Evolutionary conservation across 1,140 invertebrate genomes (phyloP).

Genomic region (Maniola jurtina): DNA sequence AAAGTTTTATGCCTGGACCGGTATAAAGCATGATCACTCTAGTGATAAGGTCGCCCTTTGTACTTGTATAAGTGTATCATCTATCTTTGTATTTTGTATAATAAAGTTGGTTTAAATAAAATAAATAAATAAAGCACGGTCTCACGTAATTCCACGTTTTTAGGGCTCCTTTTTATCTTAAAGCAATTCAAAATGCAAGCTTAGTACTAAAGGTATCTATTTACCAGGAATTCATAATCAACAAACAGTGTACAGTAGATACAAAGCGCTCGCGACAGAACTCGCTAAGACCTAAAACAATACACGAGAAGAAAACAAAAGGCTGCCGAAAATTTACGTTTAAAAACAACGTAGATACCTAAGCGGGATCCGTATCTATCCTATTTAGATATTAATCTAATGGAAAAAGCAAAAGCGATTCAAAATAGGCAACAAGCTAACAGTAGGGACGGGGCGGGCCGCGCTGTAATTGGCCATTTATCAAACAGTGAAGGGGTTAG

Average conservation of each 20-base stretch:
- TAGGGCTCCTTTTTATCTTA: too few species aligned
- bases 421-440: conserved; percentile 78
- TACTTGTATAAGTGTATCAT: too few species aligned
- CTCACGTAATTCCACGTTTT: too few species aligned
- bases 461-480: conserved; percentile 79
- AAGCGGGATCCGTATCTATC: conserved; percentile 76
- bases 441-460: conserved; percentile 70
- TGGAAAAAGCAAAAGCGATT: conserved; percentile 78
- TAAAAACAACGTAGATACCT: conserved; percentile 77
- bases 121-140: too few species aligned
- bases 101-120: too few species aligned
- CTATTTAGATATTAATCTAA: conserved; percentile 79
- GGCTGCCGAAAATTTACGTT: conserved; percentile 68
- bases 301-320: conserved; percentile 56
- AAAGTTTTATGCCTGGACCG: too few species aligned
- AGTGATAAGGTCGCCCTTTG: too few species aligned
- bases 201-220: background rate
- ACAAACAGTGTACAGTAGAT: conserved; percentile 31
- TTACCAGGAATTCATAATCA: conserved; percentile 48
- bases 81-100: too few species aligned
- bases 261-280: conserved; percentile 45
- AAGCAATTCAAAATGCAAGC: background rate
- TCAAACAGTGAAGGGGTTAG: conserved; percentile 79
- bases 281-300: conserved; percentile 58
- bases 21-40: too few species aligned